Base-by-base conservation (phyloP, 2,888 invertebrate species). In the Lasius fuliginosus region DNA sequence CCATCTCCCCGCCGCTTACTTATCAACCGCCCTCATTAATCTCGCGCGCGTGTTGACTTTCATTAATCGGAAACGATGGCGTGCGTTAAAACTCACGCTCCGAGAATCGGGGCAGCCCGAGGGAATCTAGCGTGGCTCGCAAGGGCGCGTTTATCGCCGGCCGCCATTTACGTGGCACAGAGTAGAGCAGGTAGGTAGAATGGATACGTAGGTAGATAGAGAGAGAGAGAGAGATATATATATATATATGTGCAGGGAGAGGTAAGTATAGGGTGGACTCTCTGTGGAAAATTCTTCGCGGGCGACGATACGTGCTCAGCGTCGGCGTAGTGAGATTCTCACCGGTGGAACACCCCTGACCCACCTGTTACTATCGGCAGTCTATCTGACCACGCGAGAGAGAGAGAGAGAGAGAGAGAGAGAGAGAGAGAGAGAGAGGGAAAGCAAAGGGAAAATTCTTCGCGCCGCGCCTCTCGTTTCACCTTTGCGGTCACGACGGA, bases 331-430 rank as follows among this genome's bases (percentile, higher is more conserved):
- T 83, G 49, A 68, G 62, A 49, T 46, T 56, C 79, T 60, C 68
- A 62, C 49, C 81, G 82, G 53, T 53, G 71, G 62, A 69, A 69
- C 69, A 84, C 56, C 62, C 65, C 82, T 79, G 83, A 84, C 68
- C 83, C 83, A 84, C 83, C 83, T 84, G 83, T 84, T 84, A 84
- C 69, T 71, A 82, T 53, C 71, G 86, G 74, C 75, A 42, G 71
- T 67, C 58, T 60, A 67, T 64, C 73, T 71, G 49, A 65, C 82
- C 62, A 81, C 30, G 46, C 64, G 81, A 83, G 53, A 81, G n/a
- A 46, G 23, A 76, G 18, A 60, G 33, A 73, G 30, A 71, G 60
- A 64, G 30, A 36, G 18, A n/a, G 5, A 9, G 42, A 56, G 53
- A 33, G 62, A 67, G 27, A 64, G 23, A 9, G 27, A 42, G 30